A percentile compares a stretch with the other conserved stretches of the same genome.
These are phyloP conservation scores for Greenwoodochromis staneri DNA, from an alignment of 2,113 vertebrate genomes.

Conservation along the genomic window DNA sequence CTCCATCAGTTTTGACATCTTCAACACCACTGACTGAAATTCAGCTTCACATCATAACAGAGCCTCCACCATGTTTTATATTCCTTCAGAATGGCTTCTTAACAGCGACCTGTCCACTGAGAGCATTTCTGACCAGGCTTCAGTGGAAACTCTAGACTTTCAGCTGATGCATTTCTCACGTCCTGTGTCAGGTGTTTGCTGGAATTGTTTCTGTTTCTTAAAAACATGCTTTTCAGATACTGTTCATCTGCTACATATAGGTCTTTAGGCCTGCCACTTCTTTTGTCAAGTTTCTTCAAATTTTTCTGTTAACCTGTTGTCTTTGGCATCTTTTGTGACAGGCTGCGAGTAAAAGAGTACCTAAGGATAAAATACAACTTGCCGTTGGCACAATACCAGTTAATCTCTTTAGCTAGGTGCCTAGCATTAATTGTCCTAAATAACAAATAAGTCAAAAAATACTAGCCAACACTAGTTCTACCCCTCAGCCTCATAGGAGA, in stretches of 20 bases:
- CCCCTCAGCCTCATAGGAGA: not conserved
- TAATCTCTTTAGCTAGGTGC: not conserved
- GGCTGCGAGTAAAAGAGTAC: not conserved
- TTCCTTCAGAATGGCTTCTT: not conserved
- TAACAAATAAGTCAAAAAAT: rapidly evolving
- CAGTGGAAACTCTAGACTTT: not conserved
- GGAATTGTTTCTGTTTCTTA: rapidly evolving
- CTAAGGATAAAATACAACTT: not conserved
- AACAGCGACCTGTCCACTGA: not conserved
- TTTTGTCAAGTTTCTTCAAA: not conserved
- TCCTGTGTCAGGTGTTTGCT: not conserved
- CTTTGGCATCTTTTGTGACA: not conserved
- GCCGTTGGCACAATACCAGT: not conserved
- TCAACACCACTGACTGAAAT: not conserved
- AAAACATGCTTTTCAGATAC: not conserved
- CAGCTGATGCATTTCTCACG: not conserved
- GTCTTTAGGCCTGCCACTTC: not conserved
- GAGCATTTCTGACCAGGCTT: not conserved
- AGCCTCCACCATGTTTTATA: not conserved
- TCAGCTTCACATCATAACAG: not conserved
- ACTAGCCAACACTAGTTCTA: not conserved
- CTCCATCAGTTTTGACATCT: not conserved
- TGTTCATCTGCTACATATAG: rapidly evolving
- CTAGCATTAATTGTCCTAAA: rapidly evolving
- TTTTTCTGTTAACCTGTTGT: not conserved